phyloP scores from a whole-genome alignment of 2,113 vertebrate genomes.

The Tylochromis polylepis region DNA sequence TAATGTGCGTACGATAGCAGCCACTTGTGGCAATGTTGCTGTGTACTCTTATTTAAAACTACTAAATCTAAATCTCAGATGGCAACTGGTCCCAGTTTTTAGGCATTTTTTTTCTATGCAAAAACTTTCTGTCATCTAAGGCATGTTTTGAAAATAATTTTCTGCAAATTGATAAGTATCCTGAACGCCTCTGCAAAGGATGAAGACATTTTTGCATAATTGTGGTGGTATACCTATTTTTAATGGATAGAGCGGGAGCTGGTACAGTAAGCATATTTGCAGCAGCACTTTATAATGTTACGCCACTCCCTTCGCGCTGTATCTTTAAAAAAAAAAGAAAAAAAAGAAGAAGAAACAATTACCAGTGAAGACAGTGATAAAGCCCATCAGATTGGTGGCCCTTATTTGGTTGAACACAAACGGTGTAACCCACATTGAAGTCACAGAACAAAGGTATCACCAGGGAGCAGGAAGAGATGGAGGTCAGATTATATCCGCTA shows the following conservation, averaged over 20 bases:
- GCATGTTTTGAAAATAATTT: not conserved
- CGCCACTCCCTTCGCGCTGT: not conserved
- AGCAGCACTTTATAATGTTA: not conserved
- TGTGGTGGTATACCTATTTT: not conserved
- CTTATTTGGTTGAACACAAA: conserved; percentile 61
- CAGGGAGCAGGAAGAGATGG: conserved; percentile 59
- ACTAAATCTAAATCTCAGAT: not conserved
- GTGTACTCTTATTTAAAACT: not conserved
- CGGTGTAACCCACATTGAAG: conserved; percentile 52
- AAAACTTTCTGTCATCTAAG: not conserved
- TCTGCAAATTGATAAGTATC: not conserved
- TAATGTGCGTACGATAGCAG: not conserved
- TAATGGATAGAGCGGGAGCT: not conserved
- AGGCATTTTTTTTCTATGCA: not conserved
- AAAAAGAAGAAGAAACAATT: not conserved
- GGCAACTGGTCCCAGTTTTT: not conserved
- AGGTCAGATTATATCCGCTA: conserved; percentile 49
- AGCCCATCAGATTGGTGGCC: conserved; percentile 34
- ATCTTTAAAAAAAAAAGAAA: conserved; percentile 2
- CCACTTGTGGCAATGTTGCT: not conserved
- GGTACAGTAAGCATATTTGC: not conserved
- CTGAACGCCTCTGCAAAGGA: not conserved
- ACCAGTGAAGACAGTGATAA: conserved; percentile 38
- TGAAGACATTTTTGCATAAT: not conserved
- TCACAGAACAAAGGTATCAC: conserved; percentile 69